phyloP scores from a whole-genome alignment of 2,113 vertebrate genomes.

The Erythrocebus patas region DNA sequence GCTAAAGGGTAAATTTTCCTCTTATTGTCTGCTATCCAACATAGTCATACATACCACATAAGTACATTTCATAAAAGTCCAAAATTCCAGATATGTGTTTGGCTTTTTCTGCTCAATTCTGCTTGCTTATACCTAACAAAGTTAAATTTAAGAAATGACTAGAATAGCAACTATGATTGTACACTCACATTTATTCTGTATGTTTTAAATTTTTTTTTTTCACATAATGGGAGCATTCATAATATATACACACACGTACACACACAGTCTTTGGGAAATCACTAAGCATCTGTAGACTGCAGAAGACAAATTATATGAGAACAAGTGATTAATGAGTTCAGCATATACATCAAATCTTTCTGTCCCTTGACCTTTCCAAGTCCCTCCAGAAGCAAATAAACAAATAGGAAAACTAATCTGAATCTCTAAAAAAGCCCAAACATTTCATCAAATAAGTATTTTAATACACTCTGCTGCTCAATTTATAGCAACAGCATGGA shows the following conservation, averaged over 20 bases:
- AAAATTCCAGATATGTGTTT: not conserved
- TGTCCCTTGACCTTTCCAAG: not conserved
- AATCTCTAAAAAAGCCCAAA: not conserved
- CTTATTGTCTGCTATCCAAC: not conserved
- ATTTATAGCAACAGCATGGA: not conserved
- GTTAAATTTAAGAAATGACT: not conserved
- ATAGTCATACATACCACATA: not conserved
- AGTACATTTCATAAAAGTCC: not conserved
- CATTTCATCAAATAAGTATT: not conserved
- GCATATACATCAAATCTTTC: not conserved
- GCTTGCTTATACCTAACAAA: not conserved
- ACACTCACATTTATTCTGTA: not conserved
- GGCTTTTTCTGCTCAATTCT: not conserved
- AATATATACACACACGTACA: not conserved
- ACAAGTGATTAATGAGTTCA: conserved; percentile 10
- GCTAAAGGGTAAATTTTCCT: not conserved
- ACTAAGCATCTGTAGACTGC: not conserved
- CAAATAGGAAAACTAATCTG: not conserved
- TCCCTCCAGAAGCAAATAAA: not conserved
- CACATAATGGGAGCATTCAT: not conserved
- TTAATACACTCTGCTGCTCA: not conserved
- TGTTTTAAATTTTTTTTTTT: not conserved
- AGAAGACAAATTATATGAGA: not conserved
- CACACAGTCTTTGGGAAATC: not conserved
- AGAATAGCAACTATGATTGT: not conserved